A percentile compares a stretch with the other conserved stretches of the same genome.
Conservation (phyloP, 2,888 invertebrate genomes). For the Xestia sexstrigata region DNA sequence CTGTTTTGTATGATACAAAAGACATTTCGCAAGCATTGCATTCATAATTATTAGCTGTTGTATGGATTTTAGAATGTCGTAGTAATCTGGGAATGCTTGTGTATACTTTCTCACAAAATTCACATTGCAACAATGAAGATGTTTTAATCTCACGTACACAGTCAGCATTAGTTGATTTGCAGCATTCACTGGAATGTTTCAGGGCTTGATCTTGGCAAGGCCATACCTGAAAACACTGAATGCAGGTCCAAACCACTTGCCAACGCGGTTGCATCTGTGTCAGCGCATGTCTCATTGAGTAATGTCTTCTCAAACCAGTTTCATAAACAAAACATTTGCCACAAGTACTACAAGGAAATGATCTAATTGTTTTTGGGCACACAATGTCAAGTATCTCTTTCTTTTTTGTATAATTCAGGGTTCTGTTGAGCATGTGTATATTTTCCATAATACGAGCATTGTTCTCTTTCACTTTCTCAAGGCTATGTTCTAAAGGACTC, state of each 20-base stretch:
- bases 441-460: conserved; percentile 89
- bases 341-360: conserved; percentile 84
- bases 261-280: conserved; percentile 81
- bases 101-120: conserved; percentile 88
- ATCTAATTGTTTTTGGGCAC: conserved; percentile 79
- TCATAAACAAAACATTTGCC: conserved; percentile 88
- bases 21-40: conserved; percentile 89
- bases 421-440: conserved; percentile 86
- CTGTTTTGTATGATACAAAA: conserved; percentile 83
- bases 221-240: conserved; percentile 88
- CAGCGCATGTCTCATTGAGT: conserved; percentile 80
- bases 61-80: conserved; percentile 89
- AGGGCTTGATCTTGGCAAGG: conserved; percentile 82
- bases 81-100: conserved; percentile 86
- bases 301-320: conserved; percentile 85
- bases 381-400: conserved; percentile 83
- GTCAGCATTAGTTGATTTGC: conserved; percentile 76
- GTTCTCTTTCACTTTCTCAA: conserved; percentile 87
- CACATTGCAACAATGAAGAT: conserved; percentile 86
- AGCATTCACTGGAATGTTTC: conserved; percentile 82
- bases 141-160: conserved; percentile 85
- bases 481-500: conserved; percentile 84
- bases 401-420: conserved; percentile 86
- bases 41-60: conserved; percentile 92
- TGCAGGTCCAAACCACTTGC: conserved; percentile 89